These are phyloP conservation scores for Catonia carolina DNA, from an alignment of 2,888 invertebrate species.

Conservation along the genomic window DNA sequence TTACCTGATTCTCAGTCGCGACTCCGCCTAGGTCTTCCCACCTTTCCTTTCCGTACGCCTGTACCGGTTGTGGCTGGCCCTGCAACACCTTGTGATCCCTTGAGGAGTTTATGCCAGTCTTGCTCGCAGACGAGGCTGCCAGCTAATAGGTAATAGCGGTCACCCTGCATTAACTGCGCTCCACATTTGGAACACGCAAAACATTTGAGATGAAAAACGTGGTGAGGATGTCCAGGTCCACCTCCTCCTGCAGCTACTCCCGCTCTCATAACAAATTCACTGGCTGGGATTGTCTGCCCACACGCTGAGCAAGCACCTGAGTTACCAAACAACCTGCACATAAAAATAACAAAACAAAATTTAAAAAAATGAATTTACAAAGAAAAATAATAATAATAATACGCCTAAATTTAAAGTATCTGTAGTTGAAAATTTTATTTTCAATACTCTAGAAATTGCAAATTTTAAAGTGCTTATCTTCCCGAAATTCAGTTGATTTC, in stretches of 20 bases:
- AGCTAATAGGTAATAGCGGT: conserved; percentile 86
- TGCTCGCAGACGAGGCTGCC: conserved; percentile 90
- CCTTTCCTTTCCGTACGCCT: conserved; percentile 77
- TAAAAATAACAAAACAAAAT: conserved; percentile 22
- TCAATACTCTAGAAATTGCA: no score
- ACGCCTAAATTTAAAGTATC: no score
- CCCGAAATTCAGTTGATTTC: no score
- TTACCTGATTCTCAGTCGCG: conserved; percentile 64
- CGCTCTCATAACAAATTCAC: conserved; percentile 87
- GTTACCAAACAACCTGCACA: conserved; percentile 80
- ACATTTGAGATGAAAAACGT: conserved; percentile 92
- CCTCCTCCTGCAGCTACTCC: conserved; percentile 46
- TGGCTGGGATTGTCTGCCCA: conserved; percentile 86
- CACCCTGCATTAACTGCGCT: conserved; percentile 80
- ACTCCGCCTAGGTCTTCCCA: conserved; percentile 80
- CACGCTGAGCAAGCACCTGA: conserved; percentile 87
- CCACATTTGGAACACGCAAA: conserved; percentile 93
- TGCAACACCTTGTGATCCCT: conserved; percentile 54
- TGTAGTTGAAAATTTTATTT: no score
- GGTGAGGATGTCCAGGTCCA: conserved; percentile 50
- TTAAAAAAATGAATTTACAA: no score
- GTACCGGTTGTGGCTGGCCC: conserved; percentile 54
- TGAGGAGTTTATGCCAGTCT: conserved; percentile 90
- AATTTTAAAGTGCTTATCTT: no score
- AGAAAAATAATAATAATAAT: no score